Percentiles rank a stretch among this genome's conserved stretches.
These are phyloP conservation scores for Carterocephalus palaemon DNA, from an alignment of 2,888 invertebrate species.

Conservation along the genomic window DNA sequence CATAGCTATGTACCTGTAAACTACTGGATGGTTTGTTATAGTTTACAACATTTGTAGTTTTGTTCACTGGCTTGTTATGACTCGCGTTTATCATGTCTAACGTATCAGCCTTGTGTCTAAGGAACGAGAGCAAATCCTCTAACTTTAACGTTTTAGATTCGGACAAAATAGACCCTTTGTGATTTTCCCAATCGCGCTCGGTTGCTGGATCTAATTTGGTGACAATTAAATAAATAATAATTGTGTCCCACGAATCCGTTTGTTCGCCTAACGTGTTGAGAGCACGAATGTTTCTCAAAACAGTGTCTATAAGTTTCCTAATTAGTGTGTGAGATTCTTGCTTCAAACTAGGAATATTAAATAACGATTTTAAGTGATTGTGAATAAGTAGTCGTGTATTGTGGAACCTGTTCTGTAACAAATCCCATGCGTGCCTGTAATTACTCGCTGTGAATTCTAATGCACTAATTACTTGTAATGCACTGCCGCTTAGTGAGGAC, in stretches of 20 bases:
- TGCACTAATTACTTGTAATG: conserved; percentile 20
- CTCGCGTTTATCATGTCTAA: conserved; percentile 17
- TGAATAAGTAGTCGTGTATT: conserved; percentile 28
- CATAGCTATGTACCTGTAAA: conserved; percentile 3
- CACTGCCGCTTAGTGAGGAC: conserved; percentile 15
- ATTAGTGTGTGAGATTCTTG: conserved; percentile 27
- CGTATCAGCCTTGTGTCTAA: conserved; percentile 18
- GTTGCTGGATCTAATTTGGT: conserved; percentile 24
- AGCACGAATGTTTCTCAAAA: conserved; percentile 28
- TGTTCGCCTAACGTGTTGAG: conserved; percentile 26
- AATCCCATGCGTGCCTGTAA: conserved; percentile 28
- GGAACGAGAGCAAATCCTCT: conserved; percentile 19
- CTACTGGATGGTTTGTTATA: not conserved
- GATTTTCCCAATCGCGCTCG: conserved; percentile 28
- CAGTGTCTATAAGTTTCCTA: conserved; percentile 26
- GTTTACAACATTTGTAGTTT: not conserved
- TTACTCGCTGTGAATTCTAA: conserved; percentile 30
- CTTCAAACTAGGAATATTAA: conserved; percentile 18
- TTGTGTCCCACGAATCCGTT: conserved; percentile 26
- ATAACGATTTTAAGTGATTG: conserved; percentile 29
- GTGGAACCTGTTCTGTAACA: conserved; percentile 26
- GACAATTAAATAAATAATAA: conserved; percentile 27
- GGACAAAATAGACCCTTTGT: too few species aligned
- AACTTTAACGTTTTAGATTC: conserved; percentile 7
- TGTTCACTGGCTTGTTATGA: not conserved